Conservation (phyloP, 2,888 invertebrate genomes). For the Allophyes oxyacanthae region DNA sequence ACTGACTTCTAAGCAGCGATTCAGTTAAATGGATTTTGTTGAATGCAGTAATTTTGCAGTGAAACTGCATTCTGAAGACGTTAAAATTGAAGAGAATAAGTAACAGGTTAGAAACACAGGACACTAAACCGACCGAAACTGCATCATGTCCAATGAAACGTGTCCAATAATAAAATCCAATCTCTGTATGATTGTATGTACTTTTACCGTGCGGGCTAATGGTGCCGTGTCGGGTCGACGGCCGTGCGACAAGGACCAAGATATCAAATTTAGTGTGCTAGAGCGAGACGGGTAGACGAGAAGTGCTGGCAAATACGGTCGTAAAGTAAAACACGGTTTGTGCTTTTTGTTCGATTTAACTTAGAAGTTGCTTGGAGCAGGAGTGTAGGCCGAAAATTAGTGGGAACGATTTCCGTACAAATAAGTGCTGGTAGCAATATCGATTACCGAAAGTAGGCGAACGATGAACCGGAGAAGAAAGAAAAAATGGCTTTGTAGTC, state of each 20-base stretch:
- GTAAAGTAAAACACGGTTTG: constrained; percentile 77
- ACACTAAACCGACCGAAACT: constrained; percentile 37
- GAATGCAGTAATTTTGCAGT: background rate
- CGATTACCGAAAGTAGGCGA: constrained; percentile 13
- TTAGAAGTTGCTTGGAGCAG: constrained; percentile 62
- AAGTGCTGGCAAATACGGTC: constrained; percentile 75
- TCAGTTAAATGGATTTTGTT: constrained; percentile 9
- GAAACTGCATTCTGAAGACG: constrained; percentile 1
- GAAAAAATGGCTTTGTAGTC: background rate
- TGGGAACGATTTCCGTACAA: constrained; percentile 32
- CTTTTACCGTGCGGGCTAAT: constrained; percentile 68
- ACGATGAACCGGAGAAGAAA: background rate
- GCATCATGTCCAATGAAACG: constrained; percentile 58
- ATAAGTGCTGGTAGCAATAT: constrained; percentile 26
- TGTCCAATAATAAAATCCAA: constrained; percentile 62
- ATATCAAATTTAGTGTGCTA: constrained; percentile 33
- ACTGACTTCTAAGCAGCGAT: constrained; percentile 14
- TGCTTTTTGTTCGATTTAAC: constrained; percentile 73
- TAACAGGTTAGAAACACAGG: constrained; percentile 14
- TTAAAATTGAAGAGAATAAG: background rate
- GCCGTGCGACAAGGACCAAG: constrained; percentile 67
- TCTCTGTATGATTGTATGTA: constrained; percentile 66
- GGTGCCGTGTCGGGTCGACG: constrained; percentile 75
- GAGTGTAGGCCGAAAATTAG: constrained; percentile 57
- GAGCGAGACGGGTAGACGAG: constrained; percentile 58